Percentiles rank a stretch among this genome's conserved stretches.
Conservation (phyloP, 2,113 vertebrate species). For the Romanogobio albipinnatus region DNA sequence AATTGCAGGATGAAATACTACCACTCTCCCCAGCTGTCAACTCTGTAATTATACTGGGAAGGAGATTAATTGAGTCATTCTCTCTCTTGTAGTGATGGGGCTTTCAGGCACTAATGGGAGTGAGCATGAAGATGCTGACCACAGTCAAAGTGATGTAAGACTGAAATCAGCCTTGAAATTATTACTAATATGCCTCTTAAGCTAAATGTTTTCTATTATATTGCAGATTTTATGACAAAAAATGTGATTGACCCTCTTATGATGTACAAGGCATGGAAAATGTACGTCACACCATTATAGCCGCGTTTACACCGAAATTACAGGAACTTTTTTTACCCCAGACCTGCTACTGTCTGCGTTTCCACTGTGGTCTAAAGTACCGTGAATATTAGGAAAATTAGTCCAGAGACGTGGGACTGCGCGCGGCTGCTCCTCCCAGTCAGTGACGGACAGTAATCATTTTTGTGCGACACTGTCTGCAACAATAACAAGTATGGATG, state of each 20-base stretch:
- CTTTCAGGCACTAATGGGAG: slow-evolving; percentile 55
- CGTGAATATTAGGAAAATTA: no score
- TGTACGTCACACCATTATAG: background rate
- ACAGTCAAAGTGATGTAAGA: slow-evolving; percentile 67
- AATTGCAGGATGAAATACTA: slow-evolving; percentile 6
- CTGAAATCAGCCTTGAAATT: slow-evolving; percentile 1
- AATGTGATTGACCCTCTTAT: background rate
- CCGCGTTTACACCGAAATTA: no score
- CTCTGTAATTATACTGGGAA: slow-evolving; percentile 13
- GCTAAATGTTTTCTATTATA: background rate
- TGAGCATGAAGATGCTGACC: slow-evolving; percentile 63
- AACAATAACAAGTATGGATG: no score
- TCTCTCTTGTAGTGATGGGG: slow-evolving; percentile 45
- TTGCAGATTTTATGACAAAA: background rate
- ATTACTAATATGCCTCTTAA: background rate
- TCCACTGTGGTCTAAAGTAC: no score
- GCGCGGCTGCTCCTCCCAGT: no score
- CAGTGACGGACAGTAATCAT: no score
- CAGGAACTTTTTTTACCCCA: no score
- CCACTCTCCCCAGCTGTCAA: slow-evolving; percentile 3
- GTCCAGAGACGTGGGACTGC: no score
- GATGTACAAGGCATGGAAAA: background rate
- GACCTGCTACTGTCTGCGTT: no score
- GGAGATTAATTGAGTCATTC: slow-evolving; percentile 20
- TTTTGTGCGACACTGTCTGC: no score